Percentiles rank a stretch among this genome's conserved stretches.
Conservation (phyloP, 2,888 invertebrate genomes). For the Ligdia adustata region DNA sequence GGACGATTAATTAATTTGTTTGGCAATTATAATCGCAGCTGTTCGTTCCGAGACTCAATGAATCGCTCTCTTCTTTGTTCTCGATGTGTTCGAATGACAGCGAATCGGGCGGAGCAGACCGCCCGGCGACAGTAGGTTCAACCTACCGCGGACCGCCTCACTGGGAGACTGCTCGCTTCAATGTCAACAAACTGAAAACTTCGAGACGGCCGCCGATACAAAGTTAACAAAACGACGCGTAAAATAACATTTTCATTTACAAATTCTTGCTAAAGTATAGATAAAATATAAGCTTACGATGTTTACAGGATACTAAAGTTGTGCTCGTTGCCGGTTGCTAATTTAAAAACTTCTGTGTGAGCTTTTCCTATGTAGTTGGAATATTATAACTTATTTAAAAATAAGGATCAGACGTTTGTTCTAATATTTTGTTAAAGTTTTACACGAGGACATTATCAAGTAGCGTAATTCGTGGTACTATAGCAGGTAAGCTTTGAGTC, state of each 20-base stretch:
- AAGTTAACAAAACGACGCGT: slow-evolving; percentile 40
- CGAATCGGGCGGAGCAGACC: slow-evolving; percentile 28
- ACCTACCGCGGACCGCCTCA: slow-evolving; percentile 27
- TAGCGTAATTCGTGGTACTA: too few relatives aligned
- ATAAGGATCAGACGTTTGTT: too few relatives aligned
- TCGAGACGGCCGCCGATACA: slow-evolving; percentile 34
- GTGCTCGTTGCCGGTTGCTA: slow-evolving; percentile 3
- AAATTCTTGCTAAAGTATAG: slow-evolving; percentile 36
- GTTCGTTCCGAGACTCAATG: slow-evolving; percentile 27
- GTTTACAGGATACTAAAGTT: slow-evolving; percentile 34
- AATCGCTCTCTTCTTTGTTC: slow-evolving; percentile 31
- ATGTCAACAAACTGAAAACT: slow-evolving; percentile 40
- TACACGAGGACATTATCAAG: slow-evolving; percentile 10
- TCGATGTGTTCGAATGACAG: slow-evolving; percentile 37
- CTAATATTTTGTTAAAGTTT: slow-evolving; percentile 17
- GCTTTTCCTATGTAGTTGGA: too few relatives aligned
- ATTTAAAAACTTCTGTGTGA: too few relatives aligned
- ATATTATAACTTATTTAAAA: too few relatives aligned
- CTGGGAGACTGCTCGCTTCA: slow-evolving; percentile 30
- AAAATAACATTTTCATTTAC: slow-evolving; percentile 39
- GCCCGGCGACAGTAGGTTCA: slow-evolving; percentile 31
- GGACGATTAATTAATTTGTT: slow-evolving; percentile 8
- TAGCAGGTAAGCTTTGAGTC: slow-evolving; percentile 25
- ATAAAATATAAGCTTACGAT: slow-evolving; percentile 34
- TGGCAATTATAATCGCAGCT: slow-evolving; percentile 27